Percentiles rank a stretch among this genome's conserved stretches.
Conservation (phyloP, 2,888 invertebrate genomes). For the Phalera bucephala region DNA sequence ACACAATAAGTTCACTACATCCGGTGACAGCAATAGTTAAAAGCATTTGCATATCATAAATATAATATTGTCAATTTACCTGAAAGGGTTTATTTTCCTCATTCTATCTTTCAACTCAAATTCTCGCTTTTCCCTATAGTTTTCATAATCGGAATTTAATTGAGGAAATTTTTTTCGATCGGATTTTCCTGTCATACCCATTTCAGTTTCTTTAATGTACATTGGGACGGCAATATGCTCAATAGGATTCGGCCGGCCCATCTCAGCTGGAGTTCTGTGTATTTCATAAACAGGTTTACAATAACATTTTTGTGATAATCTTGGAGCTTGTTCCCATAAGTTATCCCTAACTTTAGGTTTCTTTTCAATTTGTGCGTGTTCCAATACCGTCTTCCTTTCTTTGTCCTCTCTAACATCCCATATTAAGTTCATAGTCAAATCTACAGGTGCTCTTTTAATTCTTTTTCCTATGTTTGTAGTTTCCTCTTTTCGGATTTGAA, state of each 20-base stretch:
- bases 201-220: constrained; percentile 55
- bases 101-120: constrained; percentile 46
- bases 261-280: constrained; percentile 55
- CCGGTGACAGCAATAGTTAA: too few species aligned
- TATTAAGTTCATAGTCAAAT: constrained; percentile 63
- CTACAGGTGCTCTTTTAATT: constrained; percentile 47
- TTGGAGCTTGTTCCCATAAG: constrained; percentile 56
- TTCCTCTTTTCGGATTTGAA: constrained; percentile 61
- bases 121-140: constrained; percentile 54
- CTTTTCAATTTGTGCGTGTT: constrained; percentile 57
- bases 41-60: too few species aligned
- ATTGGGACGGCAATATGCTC: constrained; percentile 63
- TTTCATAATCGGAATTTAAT: constrained; percentile 48
- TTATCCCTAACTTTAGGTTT: constrained; percentile 48
- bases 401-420: constrained; percentile 54
- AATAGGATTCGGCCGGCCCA: constrained; percentile 52
- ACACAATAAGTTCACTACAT: too few species aligned
- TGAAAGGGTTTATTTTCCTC: constrained; percentile 58
- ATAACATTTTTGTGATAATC: constrained; percentile 54
- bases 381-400: constrained; percentile 59
- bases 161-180: constrained; percentile 38
- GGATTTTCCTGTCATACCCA: constrained; percentile 48
- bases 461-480: constrained; percentile 41
- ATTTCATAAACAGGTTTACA: constrained; percentile 61
- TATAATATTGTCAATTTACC: too few species aligned